These are phyloP conservation scores for Columbina picui DNA, from an alignment of 2,113 vertebrate genomes.

Conservation along the genomic window DNA sequence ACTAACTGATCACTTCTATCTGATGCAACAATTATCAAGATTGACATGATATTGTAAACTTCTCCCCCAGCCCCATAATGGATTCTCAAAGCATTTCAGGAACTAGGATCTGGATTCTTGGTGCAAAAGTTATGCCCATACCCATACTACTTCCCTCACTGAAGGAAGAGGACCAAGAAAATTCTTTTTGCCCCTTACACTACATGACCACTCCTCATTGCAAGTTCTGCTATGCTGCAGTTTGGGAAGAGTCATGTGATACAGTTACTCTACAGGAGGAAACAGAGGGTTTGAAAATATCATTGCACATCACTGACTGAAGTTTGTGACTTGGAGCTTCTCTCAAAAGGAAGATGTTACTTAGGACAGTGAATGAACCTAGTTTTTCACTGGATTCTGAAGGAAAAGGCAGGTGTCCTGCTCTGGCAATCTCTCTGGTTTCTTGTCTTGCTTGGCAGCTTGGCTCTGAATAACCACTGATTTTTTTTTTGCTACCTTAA, in stretches of 20 bases:
- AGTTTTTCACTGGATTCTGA: neutral
- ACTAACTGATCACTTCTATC: neutral
- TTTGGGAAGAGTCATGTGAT: neutral
- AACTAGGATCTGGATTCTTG: neutral
- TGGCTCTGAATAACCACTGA: accelerated
- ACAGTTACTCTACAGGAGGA: neutral
- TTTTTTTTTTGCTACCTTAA: neutral
- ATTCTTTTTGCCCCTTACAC: neutral
- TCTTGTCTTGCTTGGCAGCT: neutral
- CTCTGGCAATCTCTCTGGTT: neutral
- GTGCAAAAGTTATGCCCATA: neutral
- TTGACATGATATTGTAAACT: accelerated
- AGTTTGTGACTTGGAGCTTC: neutral
- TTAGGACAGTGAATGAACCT: accelerated
- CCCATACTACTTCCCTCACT: neutral
- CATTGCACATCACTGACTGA: neutral
- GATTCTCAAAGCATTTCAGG: neutral
- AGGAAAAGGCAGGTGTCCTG: neutral
- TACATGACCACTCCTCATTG: neutral
- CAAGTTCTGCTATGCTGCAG: neutral
- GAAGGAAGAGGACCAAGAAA: neutral
- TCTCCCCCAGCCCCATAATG: accelerated
- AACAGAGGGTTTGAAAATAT: neutral
- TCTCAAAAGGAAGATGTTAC: neutral
- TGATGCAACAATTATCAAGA: neutral